A percentile compares a stretch with the other conserved stretches of the same genome.
These are phyloP conservation scores for Drosophila paulistorum DNA, from an alignment of 1,140 invertebrate species.

Conservation along the genomic window DNA sequence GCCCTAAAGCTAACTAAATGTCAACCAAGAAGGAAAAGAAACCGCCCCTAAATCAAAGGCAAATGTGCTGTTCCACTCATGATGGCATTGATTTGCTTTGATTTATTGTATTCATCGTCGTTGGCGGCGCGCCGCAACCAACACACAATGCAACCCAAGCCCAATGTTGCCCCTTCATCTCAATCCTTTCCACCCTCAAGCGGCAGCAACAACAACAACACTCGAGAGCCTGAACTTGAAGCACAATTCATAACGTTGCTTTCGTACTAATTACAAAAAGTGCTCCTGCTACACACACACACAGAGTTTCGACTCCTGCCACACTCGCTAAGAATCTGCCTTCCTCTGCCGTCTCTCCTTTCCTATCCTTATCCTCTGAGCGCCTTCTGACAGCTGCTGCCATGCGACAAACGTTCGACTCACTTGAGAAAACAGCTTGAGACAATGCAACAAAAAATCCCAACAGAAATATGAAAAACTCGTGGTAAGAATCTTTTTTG, in stretches of 20 bases:
- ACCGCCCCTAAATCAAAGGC: conserved; percentile 21
- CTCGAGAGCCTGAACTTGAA: conserved; percentile 46
- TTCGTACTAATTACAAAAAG: conserved; percentile 67
- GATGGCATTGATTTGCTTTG: conserved; percentile 73
- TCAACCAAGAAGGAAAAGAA: background rate
- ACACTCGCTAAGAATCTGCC: background rate
- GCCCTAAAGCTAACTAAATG: conserved; percentile 18
- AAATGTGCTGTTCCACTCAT: background rate
- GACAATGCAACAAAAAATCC: conserved; percentile 28
- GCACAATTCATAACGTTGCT: conserved; percentile 65
- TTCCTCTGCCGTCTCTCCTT: background rate
- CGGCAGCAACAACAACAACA: conserved; percentile 28
- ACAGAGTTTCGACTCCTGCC: conserved; percentile 1
- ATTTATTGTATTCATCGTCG: conserved; percentile 59
- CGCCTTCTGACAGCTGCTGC: conserved; percentile 17
- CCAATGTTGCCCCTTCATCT: background rate
- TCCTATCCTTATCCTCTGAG: background rate
- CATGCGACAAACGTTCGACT: conserved; percentile 24
- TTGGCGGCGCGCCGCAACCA: background rate
- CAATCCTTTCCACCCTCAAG: conserved; percentile 31
- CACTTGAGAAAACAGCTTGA: conserved; percentile 24
- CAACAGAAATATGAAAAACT: background rate
- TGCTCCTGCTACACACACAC: conserved; percentile 27
- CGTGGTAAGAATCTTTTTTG: conserved; percentile 11
- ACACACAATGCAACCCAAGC: conserved; percentile 33